Evolutionary conservation across 2,113 vertebrate genomes (phyloP).

Genomic region (Pterocles gutturalis): DNA sequence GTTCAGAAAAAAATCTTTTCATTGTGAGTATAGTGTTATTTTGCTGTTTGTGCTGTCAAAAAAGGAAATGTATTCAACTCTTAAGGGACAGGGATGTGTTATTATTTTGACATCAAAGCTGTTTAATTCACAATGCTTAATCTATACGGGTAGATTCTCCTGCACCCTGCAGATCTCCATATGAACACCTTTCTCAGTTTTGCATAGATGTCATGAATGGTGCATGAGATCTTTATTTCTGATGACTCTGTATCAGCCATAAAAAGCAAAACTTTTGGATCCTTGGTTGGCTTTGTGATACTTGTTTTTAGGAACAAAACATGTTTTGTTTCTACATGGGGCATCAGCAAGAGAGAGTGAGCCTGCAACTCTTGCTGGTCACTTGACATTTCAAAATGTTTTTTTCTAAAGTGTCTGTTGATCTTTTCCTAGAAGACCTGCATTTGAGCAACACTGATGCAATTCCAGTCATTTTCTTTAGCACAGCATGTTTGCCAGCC

Average conservation of each 20-base stretch:
- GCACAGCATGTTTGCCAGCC: background rate
- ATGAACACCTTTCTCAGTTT: background rate
- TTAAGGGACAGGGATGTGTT: background rate
- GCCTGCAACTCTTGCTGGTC: background rate
- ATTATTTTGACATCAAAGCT: background rate
- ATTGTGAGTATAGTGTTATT: background rate
- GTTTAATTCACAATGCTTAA: background rate
- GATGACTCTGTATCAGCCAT: background rate
- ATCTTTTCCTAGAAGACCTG: background rate
- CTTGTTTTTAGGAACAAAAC: background rate
- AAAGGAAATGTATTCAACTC: background rate
- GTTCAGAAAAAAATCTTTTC: background rate
- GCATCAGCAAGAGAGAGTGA: background rate
- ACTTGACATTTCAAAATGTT: background rate
- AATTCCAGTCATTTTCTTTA: background rate
- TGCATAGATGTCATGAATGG: background rate
- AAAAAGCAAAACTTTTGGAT: background rate
- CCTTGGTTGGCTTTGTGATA: background rate
- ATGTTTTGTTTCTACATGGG: background rate
- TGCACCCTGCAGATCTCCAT: background rate
- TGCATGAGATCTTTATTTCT: background rate
- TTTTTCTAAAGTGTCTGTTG: background rate
- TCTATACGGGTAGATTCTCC: background rate
- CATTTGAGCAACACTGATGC: background rate
- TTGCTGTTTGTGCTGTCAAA: background rate